Evolutionary conservation across 1,140 invertebrate genomes (phyloP), one percentile per base, ranked within the genome.

Genomic region (Ceratina calcarata): DNA sequence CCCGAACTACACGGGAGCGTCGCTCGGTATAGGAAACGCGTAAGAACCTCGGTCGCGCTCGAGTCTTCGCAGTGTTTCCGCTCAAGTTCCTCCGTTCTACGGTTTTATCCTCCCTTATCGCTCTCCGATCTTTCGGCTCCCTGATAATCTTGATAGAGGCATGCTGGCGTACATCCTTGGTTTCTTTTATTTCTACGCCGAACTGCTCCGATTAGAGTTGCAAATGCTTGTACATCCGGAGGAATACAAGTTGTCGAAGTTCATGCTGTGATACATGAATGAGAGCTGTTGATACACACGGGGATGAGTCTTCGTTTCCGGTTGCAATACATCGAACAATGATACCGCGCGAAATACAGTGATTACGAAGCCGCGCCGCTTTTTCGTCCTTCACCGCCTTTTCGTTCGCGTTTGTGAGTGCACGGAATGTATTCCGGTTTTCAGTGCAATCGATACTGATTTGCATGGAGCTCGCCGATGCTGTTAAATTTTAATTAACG

Each of bases 81-180:
- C 6, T 12, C 8, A 15, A 13, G 2, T 61, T 18, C 18, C n/a
- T 13, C 22, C 27, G 3, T 51, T 18, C 13, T 13, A 57, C 55
- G 13, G 16, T 4, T 12, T n/a, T n/a, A 57, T n/a, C n/a, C 45
- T 1, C 8, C 37, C 8, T 16, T n/a, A 16, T 72, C 20, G 13
- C 55, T 7, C 20, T 15, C 32, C 0, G 32, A 61, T 72, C 70
- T 7, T 45, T 49, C 16, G 8, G 27, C 32, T 0, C 6, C 37
- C 37, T 10, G 32, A 49, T n/a, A 57, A 57, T 60, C 13, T 20
- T 77, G 69, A 89, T 32, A 64, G 37, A 45, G 37, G 67, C 51
- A 92, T 93, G 92, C 82, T 92, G 49, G 89, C 88, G 8, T 86
- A 87, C 66, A 89, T 91, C 22, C 65, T 92, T 15, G 91, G 90